Percentiles rank a stretch among this genome's conserved stretches.
These are phyloP conservation scores for Portunus trituberculatus DNA, from an alignment of 1,140 invertebrate species.

Conservation along the genomic window DNA sequence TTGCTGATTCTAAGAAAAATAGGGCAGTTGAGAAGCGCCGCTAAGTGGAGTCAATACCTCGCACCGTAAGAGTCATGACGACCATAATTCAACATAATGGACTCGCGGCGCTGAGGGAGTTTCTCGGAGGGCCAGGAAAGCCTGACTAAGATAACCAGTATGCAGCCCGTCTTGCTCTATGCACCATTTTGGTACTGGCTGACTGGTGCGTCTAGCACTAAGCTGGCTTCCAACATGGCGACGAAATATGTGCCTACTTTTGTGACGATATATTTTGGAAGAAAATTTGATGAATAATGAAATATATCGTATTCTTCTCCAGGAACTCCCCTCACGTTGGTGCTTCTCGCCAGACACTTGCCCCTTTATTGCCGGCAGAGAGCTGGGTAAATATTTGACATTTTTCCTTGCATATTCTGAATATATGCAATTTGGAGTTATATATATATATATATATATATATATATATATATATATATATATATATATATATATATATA, in stretches of 20 bases:
- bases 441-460: neutral
- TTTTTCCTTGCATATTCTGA: neutral
- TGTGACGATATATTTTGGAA: neutral
- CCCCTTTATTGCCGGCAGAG: neutral
- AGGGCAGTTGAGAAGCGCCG: neutral
- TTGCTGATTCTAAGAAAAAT: neutral
- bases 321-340: neutral
- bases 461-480: neutral
- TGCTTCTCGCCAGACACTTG: slow-evolving; percentile 5
- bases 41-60: slow-evolving; percentile 21
- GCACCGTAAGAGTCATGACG: neutral
- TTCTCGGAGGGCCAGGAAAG: neutral
- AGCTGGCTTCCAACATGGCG: neutral
- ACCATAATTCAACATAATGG: slow-evolving; percentile 12
- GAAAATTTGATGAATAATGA: neutral
- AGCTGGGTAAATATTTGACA: slow-evolving; percentile 8
- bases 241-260: neutral
- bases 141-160: neutral
- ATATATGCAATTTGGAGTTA: neutral
- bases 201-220: neutral
- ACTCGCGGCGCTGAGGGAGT: neutral
- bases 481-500: neutral
- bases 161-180: neutral
- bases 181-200: neutral
- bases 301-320: neutral